phyloP scores from a whole-genome alignment of 2,888 invertebrate genomes.

The Volucella inanis region DNA sequence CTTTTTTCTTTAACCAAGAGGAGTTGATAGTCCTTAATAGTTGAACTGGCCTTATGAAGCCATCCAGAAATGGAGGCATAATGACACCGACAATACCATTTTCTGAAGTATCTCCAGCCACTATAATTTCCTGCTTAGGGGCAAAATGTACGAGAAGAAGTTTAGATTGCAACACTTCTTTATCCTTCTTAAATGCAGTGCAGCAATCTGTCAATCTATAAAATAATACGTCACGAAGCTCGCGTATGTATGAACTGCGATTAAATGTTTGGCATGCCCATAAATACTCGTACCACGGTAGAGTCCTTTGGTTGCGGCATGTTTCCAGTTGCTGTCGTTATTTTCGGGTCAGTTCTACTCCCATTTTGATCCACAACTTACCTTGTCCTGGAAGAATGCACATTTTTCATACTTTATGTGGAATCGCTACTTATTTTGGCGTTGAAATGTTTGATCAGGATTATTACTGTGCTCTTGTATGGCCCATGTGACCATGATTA shows the following conservation, averaged over 20 bases:
- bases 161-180: not conserved
- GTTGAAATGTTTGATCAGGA: conserved; percentile 8
- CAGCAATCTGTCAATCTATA: conserved; percentile 9
- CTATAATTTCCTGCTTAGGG: conserved; percentile 33
- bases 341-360: too few relatives aligned
- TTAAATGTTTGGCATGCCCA: too few relatives aligned
- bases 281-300: too few relatives aligned
- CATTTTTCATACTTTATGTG: conserved; percentile 62
- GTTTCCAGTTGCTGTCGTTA: too few relatives aligned
- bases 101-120: conserved; percentile 46
- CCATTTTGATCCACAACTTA: conserved; percentile 25
- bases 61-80: too few relatives aligned
- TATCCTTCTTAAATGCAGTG: conserved; percentile 12
- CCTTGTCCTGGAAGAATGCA: conserved; percentile 22
- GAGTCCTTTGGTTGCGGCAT: too few relatives aligned
- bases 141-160: conserved; percentile 45
- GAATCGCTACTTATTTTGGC: conserved; percentile 56
- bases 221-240: not conserved
- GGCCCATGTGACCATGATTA: too few relatives aligned
- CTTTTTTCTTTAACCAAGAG: too few relatives aligned
- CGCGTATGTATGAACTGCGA: too few relatives aligned
- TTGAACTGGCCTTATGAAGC: conserved; percentile 73
- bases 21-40: conserved; percentile 73
- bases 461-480: not conserved
- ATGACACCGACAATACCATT: conserved; percentile 24